Conservation (phyloP, 2,113 vertebrate species). For the Antechinus stuartii region DNA sequence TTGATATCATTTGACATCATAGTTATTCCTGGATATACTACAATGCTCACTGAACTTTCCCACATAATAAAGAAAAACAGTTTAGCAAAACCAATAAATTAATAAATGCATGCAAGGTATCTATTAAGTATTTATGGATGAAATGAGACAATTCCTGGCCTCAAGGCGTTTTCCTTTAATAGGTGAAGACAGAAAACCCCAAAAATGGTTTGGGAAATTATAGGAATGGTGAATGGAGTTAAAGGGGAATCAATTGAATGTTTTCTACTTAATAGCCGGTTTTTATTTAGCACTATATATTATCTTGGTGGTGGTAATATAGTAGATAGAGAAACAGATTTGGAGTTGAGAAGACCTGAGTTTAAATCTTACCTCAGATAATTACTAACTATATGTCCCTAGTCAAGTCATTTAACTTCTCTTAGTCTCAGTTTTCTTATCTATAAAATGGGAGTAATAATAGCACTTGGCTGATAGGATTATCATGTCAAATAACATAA, state of each 20-base stretch:
- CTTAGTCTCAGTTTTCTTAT: background rate
- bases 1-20: background rate
- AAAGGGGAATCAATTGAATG: background rate
- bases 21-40: background rate
- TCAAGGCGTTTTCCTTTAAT: background rate
- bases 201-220: background rate
- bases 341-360: background rate
- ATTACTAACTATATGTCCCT: background rate
- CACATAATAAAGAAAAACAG: background rate
- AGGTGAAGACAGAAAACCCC: background rate
- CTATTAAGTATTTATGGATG: background rate
- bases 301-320: background rate
- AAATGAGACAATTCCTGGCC: background rate
- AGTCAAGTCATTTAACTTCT: background rate
- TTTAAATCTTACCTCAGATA: background rate
- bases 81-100: background rate
- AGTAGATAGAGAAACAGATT: background rate
- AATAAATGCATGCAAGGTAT: background rate
- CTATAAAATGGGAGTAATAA: background rate
- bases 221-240: background rate
- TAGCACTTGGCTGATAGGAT: background rate
- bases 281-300: background rate
- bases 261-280: background rate
- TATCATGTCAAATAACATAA: background rate
- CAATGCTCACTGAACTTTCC: background rate